These are phyloP conservation scores for Urocynchramus pylzowi DNA, from an alignment of 2,113 vertebrate species.

Conservation along the genomic window DNA sequence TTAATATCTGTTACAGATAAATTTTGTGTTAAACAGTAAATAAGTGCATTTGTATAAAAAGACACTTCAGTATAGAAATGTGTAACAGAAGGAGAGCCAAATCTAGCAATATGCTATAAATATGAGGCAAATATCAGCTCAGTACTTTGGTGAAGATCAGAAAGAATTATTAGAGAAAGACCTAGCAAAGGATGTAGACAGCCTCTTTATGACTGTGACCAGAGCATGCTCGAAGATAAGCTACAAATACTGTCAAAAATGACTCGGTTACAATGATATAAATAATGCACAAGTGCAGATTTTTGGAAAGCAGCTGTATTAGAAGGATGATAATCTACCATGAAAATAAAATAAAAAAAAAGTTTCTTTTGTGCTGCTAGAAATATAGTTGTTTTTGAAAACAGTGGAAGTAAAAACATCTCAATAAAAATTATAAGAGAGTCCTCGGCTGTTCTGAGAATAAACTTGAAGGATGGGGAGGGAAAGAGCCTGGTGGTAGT, in stretches of 20 bases:
- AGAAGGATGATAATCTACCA: neutral
- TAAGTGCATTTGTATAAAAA: neutral
- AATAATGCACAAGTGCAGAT: neutral
- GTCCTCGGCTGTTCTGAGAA: neutral
- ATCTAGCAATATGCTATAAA: neutral
- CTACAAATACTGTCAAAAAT: neutral
- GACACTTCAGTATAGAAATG: neutral
- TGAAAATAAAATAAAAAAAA: neutral
- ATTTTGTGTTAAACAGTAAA: neutral
- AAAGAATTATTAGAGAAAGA: neutral
- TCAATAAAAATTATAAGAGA: neutral
- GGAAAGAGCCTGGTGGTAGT: neutral
- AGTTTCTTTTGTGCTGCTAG: rapidly evolving
- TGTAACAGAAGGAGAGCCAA: neutral
- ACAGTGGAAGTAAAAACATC: neutral
- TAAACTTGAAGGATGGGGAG: neutral
- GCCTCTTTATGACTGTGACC: neutral
- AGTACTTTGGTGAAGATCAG: neutral
- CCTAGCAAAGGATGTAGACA: neutral
- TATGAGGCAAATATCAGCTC: neutral
- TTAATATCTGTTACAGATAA: neutral
- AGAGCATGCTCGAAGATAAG: neutral
- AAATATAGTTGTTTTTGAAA: neutral
- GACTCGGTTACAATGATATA: rapidly evolving
- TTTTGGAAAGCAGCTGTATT: neutral